These are phyloP conservation scores for Urophycis tenuis DNA, from an alignment of 2,797 vertebrate genomes.

Conservation along the genomic window DNA sequence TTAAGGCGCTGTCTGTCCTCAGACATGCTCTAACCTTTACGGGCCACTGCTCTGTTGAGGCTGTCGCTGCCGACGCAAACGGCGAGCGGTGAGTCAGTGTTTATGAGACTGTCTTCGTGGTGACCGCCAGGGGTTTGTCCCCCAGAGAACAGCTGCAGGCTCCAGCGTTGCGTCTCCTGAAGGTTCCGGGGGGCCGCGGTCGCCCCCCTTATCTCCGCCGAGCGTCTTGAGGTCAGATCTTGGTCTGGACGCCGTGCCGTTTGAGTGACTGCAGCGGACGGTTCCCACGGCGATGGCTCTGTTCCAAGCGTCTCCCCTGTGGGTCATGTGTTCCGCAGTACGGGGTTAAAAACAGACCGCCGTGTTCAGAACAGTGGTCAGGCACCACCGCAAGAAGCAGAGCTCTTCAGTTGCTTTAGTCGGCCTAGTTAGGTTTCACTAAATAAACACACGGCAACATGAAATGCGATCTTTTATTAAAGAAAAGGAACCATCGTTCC, in stretches of 20 bases:
- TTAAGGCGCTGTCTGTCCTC: conserved; percentile 58
- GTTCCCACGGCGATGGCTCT: neutral
- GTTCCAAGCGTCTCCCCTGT: neutral
- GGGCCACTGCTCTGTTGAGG: conserved; percentile 34
- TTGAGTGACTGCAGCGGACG: neutral
- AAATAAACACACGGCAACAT: no score
- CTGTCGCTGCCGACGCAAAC: conserved; percentile 29
- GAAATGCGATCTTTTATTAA: no score
- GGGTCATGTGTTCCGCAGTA: neutral
- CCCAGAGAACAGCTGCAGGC: neutral
- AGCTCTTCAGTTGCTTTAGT: no score
- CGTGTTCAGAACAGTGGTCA: no score
- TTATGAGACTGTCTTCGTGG: conserved; percentile 24
- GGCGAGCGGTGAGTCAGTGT: conserved; percentile 26
- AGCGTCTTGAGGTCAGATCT: neutral
- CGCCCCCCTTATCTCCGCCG: neutral
- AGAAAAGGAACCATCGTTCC: no score
- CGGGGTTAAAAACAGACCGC: neutral
- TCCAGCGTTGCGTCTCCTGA: conserved; percentile 16
- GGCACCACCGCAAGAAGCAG: no score
- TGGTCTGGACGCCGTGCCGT: neutral
- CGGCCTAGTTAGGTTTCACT: no score
- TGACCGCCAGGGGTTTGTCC: neutral
- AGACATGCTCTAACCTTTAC: conserved; percentile 53
- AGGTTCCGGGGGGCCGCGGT: conserved; percentile 6